Evolutionary conservation across 2,113 vertebrate species (phyloP), one percentile per base, ranked within the genome.

Genomic region (Laticauda laticaudata): DNA sequence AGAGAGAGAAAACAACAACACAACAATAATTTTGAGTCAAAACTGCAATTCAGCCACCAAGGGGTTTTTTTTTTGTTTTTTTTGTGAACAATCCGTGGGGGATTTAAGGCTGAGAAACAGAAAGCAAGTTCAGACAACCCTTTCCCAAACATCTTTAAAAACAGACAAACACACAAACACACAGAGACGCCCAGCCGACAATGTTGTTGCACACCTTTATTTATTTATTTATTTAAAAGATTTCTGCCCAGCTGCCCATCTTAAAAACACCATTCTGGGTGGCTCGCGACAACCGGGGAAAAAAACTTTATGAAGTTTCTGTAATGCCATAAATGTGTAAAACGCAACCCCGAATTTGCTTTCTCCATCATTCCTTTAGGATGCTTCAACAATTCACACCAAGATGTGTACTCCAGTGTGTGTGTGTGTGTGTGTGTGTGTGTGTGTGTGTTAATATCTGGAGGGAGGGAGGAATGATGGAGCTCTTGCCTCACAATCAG

Each of bases 231-330:
- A 75, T 61, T 26, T 59, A 10, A 34, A 75, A 34, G 15, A 0
- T 15, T 59, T n/a, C 26, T 69, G 29, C 29, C 11, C 3, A 4
- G 61, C 61, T n/a, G 61, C 69, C 64, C n/a, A 1, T 20, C n/a
- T 39, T 20, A 20, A 69, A 69, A n/a, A 64, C 69, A 20, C 5
- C 15, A 75, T 18, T 20, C 69, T 75, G 69, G n/a, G n/a, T 2
- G 5, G 69, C n/a, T 75, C 69, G 0, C 5, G 5, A 39, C 0
- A 75, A 34, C 12, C 14, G 7, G n/a, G 0, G 3, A 3, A 75
- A 21, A 57, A 24, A 23, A 5, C 56, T 24, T 59, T 24, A 57
- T 59, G 1, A 59, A 24, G 56, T 59, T 59, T 59, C 21, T 59
- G 7, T 59, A 59, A 24, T 2, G 2, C 69, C n/a, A 75, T 39